Conservation (phyloP, 2,113 vertebrate species). For the Gavialis gangeticus region DNA sequence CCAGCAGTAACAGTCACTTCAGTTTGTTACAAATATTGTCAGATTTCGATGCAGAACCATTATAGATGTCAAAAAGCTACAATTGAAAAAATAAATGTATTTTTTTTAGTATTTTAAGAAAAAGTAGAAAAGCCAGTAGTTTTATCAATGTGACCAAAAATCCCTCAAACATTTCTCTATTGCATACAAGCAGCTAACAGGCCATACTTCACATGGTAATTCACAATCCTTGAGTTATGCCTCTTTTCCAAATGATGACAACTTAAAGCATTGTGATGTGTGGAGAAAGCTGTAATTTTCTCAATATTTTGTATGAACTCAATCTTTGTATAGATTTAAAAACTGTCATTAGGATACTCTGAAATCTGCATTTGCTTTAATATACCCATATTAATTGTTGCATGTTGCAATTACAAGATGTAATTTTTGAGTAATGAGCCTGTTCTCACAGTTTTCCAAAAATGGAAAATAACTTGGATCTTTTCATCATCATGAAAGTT, state of each 20-base stretch:
- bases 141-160: slow-evolving; percentile 6
- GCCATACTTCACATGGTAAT: background rate
- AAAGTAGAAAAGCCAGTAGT: slow-evolving; percentile 19
- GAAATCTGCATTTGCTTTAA: slow-evolving; percentile 9
- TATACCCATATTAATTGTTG: background rate
- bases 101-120: slow-evolving; percentile 54
- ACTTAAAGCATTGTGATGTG: slow-evolving; percentile 23
- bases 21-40: slow-evolving; percentile 84
- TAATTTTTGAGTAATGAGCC: slow-evolving; percentile 11
- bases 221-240: background rate
- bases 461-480: slow-evolving; percentile 15
- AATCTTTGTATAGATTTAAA: slow-evolving; percentile 62
- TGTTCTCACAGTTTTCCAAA: background rate
- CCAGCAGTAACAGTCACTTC: slow-evolving; percentile 83
- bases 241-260: background rate
- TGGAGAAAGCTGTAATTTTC: background rate
- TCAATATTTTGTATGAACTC: slow-evolving; percentile 2
- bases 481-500: slow-evolving; percentile 17
- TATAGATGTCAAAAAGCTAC: slow-evolving; percentile 87
- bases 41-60: slow-evolving; percentile 86
- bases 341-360: background rate
- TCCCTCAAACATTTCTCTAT: background rate
- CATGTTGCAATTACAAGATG: slow-evolving; percentile 4
- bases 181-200: background rate
- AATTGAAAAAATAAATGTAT: background rate